Base-by-base conservation (phyloP, 2,888 invertebrate species). In the Ectemnius cavifrons region DNA sequence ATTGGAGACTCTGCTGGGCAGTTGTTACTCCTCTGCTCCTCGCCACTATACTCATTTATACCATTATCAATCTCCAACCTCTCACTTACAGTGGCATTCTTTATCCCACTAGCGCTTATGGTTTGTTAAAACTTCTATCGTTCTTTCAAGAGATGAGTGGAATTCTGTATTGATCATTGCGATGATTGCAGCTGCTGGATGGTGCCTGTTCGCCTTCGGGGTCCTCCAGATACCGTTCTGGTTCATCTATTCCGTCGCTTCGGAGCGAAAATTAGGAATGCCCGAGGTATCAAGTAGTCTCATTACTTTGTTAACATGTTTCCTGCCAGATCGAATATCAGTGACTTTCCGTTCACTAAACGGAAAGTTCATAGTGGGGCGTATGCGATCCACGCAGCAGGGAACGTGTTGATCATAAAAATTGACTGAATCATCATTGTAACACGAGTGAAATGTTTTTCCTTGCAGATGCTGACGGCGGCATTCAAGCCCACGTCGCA, bases 1-100 rank as follows among this genome's bases (percentile, higher is more conserved):
- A 96, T 88, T 97, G 97, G 97, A 93, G 96, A 73, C 82, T 95
- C 45, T 96, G 96, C 80, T 97, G 97, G 97, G 94, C 93, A 1
- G 49, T 96, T 13, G 89, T 96, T 56, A 95, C 95, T 1, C 97
- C 89, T 94, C 94, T 93, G 0, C 92, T 96, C 73, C 93, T 97
- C 92, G 90, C 93, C 1, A 87, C 92, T 1, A 96, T 97, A 63
- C 93, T 96, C 83, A 85, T 95, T 16, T 97, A 96, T 87, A 95
- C 95, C 2, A 89, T 96, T 23, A 87, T 92, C 0, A 93, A 93
- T 0, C 92, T 94, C 67, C 92, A 94, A 73, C 93, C 94, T 0
- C 87, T 96, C 1, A 92, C 91, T 0, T 95, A 96, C 83, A 94
- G 94, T 52, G 89, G 91, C 63, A 92, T 92, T 61, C 79, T 84